Percentiles rank a stretch among this genome's conserved stretches.
These are phyloP conservation scores for Macropis europaea DNA, from an alignment of 2,888 invertebrate genomes.

Conservation along the genomic window DNA sequence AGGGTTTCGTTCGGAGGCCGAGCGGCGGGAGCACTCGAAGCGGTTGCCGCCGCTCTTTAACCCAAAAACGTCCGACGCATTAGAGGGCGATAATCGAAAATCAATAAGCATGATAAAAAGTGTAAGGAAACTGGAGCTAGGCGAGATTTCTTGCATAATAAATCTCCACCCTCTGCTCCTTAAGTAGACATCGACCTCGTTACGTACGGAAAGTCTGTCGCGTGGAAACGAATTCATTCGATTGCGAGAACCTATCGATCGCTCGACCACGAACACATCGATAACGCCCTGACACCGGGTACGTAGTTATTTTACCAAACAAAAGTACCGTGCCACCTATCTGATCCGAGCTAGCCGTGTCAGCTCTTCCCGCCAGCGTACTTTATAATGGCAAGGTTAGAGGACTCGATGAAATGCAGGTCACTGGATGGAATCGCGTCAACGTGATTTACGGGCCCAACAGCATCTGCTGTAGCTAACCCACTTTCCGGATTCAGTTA, in stretches of 20 bases:
- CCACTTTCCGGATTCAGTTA: too few species aligned
- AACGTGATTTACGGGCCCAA: too few species aligned
- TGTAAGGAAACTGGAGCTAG: conserved; percentile 50
- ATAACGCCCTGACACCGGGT: conserved; percentile 9
- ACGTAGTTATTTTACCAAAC: not conserved
- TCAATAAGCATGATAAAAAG: conserved; percentile 65
- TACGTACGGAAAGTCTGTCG: conserved; percentile 19
- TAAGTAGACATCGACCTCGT: conserved; percentile 19
- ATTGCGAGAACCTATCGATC: conserved; percentile 13
- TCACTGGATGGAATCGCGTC: too few species aligned
- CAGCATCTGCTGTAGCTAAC: too few species aligned
- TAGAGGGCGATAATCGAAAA: conserved; percentile 64
- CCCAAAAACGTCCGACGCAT: conserved; percentile 63
- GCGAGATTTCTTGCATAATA: conserved; percentile 55
- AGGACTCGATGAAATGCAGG: too few species aligned
- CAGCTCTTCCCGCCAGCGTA: not conserved
- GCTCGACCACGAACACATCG: not conserved
- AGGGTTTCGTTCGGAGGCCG: not conserved
- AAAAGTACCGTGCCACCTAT: not conserved
- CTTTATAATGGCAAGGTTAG: not conserved
- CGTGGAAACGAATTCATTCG: conserved; percentile 35
- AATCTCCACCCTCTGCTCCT: conserved; percentile 37
- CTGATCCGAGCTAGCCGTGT: not conserved
- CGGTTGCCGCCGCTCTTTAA: conserved; percentile 53
- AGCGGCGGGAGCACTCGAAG: not conserved